A percentile compares a stretch with the other conserved stretches of the same genome.
phyloP scores from a whole-genome alignment of 2,797 vertebrate species.

The Graptemys geographica region DNA sequence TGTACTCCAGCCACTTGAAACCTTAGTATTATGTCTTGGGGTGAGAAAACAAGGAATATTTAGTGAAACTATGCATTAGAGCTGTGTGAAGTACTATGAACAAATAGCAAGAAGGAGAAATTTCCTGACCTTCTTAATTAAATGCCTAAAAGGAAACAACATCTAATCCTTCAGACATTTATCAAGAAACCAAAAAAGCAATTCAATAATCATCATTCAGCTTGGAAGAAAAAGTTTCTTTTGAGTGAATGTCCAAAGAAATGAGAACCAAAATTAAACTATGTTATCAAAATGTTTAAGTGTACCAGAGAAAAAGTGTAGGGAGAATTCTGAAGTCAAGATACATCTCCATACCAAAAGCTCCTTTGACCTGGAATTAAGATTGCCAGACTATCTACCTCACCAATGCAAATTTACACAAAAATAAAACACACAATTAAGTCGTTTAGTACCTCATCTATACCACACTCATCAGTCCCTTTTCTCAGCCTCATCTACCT shows the following conservation, averaged over 20 bases:
- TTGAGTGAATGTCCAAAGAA: not conserved
- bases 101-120: not conserved
- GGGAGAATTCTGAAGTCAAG: not conserved
- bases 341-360: not conserved
- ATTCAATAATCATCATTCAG: not conserved
- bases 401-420: not conserved
- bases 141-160: not conserved
- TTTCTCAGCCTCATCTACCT: not conserved
- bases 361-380: not conserved
- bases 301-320: not conserved
- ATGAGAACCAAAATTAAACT: not conserved
- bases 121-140: not conserved
- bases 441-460: no score
- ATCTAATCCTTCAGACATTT: not conserved
- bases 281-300: not conserved
- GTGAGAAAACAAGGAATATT: not conserved
- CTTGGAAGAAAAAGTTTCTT: not conserved
- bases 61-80: not conserved
- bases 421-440: not conserved
- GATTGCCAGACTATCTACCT: not conserved
- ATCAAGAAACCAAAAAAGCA: not conserved
- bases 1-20: not conserved
- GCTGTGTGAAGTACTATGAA: not conserved
- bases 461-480: not conserved
- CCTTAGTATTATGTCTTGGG: not conserved